Evolutionary conservation across 2,797 vertebrate species (phyloP).

Genomic region (Pseudomugil tenellus): DNA sequence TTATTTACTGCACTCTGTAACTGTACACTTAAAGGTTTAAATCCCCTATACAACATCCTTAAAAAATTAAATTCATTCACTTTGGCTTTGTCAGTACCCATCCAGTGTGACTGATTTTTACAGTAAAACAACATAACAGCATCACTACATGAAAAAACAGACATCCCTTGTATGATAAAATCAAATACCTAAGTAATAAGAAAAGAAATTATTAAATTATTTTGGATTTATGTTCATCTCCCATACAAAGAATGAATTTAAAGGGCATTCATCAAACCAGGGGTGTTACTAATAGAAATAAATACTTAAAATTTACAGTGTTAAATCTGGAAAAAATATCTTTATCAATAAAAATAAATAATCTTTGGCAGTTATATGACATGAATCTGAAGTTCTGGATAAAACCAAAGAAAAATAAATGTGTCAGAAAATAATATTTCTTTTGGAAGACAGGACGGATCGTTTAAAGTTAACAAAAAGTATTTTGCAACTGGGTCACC

Average conservation of each 20-base stretch:
- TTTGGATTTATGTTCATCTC: conserved; percentile 33
- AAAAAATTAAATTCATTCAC: conserved; percentile 57
- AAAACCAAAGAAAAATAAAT: conserved; percentile 1
- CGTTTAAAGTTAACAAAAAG: conserved; percentile 45
- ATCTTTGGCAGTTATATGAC: conserved; percentile 51
- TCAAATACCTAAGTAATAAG: conserved; percentile 36
- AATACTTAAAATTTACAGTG: conserved; percentile 54
- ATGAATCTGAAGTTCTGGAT: conserved; percentile 2
- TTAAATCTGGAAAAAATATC: conserved; percentile 24
- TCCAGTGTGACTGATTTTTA: conserved; percentile 83
- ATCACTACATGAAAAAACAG: conserved; percentile 9
- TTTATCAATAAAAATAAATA: conserved; percentile 61
- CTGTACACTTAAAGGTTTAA: conserved; percentile 49
- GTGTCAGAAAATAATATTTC: background rate
- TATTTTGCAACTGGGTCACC: conserved; percentile 31
- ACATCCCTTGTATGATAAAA: conserved; percentile 47
- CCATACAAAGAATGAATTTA: conserved; percentile 32
- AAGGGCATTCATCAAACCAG: conserved; percentile 41
- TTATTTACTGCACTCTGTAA: conserved; percentile 56
- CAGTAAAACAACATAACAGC: conserved; percentile 72
- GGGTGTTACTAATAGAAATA: conserved; percentile 23
- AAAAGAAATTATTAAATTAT: conserved; percentile 14
- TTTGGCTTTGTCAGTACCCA: conserved; percentile 73
- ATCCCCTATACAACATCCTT: conserved; percentile 49
- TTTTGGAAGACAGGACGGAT: conserved; percentile 35